Evolutionary conservation across 2,113 vertebrate genomes (phyloP).

Genomic region (Desmodus rotundus): DNA sequence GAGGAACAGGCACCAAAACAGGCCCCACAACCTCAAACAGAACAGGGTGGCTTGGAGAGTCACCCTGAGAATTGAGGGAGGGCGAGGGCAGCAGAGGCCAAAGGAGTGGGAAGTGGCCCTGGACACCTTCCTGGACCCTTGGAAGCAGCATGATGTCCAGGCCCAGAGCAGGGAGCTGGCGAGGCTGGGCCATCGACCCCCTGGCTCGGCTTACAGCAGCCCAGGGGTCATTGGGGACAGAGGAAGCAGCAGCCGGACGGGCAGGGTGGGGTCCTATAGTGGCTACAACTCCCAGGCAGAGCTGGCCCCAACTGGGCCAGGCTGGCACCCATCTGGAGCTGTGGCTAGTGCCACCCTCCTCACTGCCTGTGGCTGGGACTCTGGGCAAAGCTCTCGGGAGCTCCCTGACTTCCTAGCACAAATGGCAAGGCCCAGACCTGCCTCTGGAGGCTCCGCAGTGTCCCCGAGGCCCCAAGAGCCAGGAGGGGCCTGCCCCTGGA

Average conservation of each 20-base stretch:
- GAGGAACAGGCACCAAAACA: too few relatives aligned
- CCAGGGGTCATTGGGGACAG: neutral
- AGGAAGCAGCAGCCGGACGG: too few relatives aligned
- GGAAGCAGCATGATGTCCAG: accelerated
- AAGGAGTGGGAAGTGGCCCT: accelerated
- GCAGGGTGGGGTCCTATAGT: neutral
- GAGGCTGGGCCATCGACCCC: neutral
- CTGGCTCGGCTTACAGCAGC: accelerated
- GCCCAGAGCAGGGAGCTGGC: neutral
- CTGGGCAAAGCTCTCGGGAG: neutral
- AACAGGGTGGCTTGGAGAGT: neutral
- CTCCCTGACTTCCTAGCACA: accelerated
- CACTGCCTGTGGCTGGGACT: neutral
- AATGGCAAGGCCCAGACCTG: accelerated
- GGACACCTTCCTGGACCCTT: too few relatives aligned
- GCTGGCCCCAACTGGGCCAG: neutral
- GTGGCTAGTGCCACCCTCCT: accelerated
- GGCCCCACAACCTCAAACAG: accelerated
- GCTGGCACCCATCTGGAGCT: neutral
- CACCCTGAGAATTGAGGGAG: neutral
- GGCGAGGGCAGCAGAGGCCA: neutral
- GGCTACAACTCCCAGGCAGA: neutral
- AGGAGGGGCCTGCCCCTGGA: neutral
- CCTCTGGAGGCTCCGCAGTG: accelerated
- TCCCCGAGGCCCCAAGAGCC: neutral